Evolutionary conservation across 1,140 invertebrate species (phyloP), one percentile per base, ranked within the genome.

Genomic region (Formica exsecta): DNA sequence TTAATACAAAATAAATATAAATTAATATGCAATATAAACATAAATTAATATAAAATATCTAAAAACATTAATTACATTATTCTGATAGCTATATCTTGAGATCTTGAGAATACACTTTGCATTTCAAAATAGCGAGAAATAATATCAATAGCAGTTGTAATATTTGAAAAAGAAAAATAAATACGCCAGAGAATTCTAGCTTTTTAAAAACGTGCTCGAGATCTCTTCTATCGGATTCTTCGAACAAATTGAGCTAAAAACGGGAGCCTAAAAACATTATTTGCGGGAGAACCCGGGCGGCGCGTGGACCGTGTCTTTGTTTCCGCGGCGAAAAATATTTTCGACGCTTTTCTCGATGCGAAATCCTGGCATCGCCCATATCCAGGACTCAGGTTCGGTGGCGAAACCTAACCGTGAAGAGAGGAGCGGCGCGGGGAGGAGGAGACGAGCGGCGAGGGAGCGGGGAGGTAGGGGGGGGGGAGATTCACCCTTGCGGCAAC

Each of bases 401-500:
- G n/a, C 68, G 61, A 83, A 73, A 84, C 70, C 59, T 64, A 74
- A 41, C 48, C 38, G 84, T 44, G 62, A 70, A 86, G 75, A 51
- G 75, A 79, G 25, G 48, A 74, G 73, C 38, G 22, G 51, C 29
- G 57, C 29, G 80, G 32, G 57, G 75, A 62, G 66, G 8, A 66
- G 70, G 54, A 19, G 22, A 8, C 36, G n/a, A 36, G 74, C 9
- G 38, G 19, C 0, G 32, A 32, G 9, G 9, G 9, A 44, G 9
- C 41, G 51, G 5, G 32, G 16, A 51, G 19, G 36, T 22, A 22
- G 76, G 61, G 36, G 54, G 9, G 54, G 73, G 74, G 41, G 77
- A 80, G 71, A 84, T 71, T 81, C 89, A 92, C 92, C 92, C 92
- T 88, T 93, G 88, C 90, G 92, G 93, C 89, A 93, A 93, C 91